Percentiles rank a stretch among this genome's conserved stretches.
Evolutionary conservation across 2,797 vertebrate species (phyloP).

Genomic region (Typhlichthys subterraneus): DNA sequence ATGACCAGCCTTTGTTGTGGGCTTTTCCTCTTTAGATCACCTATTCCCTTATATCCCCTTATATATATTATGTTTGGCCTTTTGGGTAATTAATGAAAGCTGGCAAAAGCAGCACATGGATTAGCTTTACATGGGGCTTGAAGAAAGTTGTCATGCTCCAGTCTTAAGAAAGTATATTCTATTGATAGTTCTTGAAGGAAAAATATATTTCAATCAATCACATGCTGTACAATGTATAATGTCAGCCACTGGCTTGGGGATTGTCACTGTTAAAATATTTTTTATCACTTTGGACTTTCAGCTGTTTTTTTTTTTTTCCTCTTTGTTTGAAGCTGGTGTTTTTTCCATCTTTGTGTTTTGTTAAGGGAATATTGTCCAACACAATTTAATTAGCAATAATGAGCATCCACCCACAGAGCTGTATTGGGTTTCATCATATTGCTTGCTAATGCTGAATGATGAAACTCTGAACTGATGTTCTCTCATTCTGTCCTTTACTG

Average conservation of each 20-base stretch:
- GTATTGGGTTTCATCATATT: slow-evolving; percentile 5
- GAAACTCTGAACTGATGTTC: background rate
- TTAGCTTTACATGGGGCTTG: slow-evolving; percentile 5
- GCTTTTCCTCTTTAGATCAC: slow-evolving; percentile 16
- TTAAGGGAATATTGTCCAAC: background rate
- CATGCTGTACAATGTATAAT: background rate
- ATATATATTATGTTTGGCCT: background rate
- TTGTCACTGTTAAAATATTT: background rate
- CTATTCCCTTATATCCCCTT: background rate
- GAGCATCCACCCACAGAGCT: background rate
- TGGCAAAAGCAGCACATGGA: background rate
- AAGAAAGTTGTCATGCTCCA: background rate
- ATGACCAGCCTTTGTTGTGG: slow-evolving; percentile 41
- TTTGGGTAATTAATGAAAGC: background rate
- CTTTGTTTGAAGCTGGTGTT: background rate
- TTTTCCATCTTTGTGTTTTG: background rate
- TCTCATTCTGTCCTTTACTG: background rate
- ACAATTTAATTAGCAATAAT: background rate
- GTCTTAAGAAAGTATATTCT: too few species aligned
- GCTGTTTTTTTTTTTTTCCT: background rate
- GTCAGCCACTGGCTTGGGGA: background rate
- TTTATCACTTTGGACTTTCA: background rate
- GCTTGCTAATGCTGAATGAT: background rate
- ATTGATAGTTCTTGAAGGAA: too few species aligned
- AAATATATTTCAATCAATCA: background rate